Base-by-base conservation (phyloP, 2,113 vertebrate genomes). In the Rhombomys opimus region DNA sequence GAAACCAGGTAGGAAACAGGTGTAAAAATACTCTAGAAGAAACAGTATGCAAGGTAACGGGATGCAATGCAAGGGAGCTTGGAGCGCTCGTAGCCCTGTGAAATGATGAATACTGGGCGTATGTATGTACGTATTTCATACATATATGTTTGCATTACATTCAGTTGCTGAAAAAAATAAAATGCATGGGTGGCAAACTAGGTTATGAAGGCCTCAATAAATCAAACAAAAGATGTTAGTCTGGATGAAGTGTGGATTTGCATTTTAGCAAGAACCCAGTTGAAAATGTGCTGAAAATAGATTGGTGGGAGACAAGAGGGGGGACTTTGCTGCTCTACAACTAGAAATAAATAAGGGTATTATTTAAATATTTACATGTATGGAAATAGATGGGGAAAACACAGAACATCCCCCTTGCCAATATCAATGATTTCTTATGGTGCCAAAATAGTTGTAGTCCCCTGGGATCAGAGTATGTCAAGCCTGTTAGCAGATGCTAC, bases 241-340 rank as follows among this genome's bases (percentile, higher is more conserved):
- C 32, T 84, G 78, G 75, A 95, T 68, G 50, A 96, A 75, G 68
- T 23, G 38, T 77, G 38, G 77, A 80, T 84, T 32, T 89, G 3
- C 65, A 68, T 91, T 85, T 89, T 80, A 85, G 75, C 87, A 94
- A 88, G 82, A 59, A 23, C 61, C 32, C 14, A 73, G 52, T 30
- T 46, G n/a, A 2, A 27, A 67, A 8, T 46, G 25, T 67, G 18
- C 9, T 41, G 72, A 84, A 92, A 95, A 52, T 63, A 46, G 54
- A 50, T n/a, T 68, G 90, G 27, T 77, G n/a, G n/a, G 52, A 17
- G 73, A 65, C n/a, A 76, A 93, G 35, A 77, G 12, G 67, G 13
- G 23, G 38, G 38, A 30, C 27, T 18, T 52, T 70, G 11, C 6
- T 89, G 32, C 25, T 87, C 3, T 77, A 59, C 65, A 57, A 81